A percentile compares a stretch with the other conserved stretches of the same genome.
These are phyloP conservation scores for Dyspetes luteomarginatus DNA, from an alignment of 2,888 invertebrate species.

Conservation along the genomic window DNA sequence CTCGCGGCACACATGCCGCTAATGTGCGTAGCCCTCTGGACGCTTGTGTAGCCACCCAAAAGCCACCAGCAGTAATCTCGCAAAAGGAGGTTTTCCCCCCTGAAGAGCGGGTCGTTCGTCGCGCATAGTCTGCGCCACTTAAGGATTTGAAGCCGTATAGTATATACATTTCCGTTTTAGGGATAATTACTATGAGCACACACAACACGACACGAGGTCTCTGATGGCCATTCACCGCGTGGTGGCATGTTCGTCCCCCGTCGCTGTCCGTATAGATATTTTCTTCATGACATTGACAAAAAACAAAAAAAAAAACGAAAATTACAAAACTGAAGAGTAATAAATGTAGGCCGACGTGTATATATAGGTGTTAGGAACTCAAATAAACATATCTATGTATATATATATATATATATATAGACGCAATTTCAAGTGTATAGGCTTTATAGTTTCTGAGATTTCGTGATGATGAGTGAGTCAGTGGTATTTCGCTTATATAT, in stretches of 20 bases:
- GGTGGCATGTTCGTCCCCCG: background rate
- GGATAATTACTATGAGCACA: slow-evolving; percentile 73
- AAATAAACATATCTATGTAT: no score
- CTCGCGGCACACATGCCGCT: slow-evolving; percentile 80
- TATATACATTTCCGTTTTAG: slow-evolving; percentile 74
- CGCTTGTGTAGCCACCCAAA: slow-evolving; percentile 70
- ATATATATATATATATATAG: no score
- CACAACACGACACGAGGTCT: background rate
- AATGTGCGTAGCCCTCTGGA: slow-evolving; percentile 78
- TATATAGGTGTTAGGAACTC: no score
- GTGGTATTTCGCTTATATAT: no score
- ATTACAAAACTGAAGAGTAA: no score
- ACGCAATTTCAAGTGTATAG: no score
- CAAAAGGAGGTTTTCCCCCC: slow-evolving; percentile 31
- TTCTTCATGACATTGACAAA: background rate
- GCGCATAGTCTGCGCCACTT: slow-evolving; percentile 51
- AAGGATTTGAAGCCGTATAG: slow-evolving; percentile 71
- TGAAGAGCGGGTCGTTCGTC: slow-evolving; percentile 10
- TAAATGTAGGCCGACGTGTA: no score
- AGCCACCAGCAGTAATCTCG: slow-evolving; percentile 50
- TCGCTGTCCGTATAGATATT: background rate
- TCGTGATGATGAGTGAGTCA: no score
- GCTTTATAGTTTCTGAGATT: no score
- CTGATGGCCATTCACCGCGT: background rate
- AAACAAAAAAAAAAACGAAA: no score